Base-by-base conservation (phyloP, 2,888 invertebrate genomes). In the Nipponacmea schrenckii region DNA sequence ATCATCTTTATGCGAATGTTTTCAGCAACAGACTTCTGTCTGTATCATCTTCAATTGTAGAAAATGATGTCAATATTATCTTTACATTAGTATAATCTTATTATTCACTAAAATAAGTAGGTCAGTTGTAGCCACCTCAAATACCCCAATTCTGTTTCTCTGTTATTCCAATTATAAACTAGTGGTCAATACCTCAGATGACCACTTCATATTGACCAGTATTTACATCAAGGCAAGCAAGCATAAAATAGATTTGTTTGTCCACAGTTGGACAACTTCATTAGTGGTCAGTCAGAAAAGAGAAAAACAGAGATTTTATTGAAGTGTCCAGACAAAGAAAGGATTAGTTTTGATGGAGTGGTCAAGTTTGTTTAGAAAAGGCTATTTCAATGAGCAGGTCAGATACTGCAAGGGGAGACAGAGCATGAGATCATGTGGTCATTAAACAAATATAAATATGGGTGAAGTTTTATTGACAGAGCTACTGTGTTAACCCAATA, bases 251-350 rank as follows among this genome's bases (percentile, higher is more conserved):
- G 56, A 24, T 56, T 56, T 56, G 56, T 56, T 56, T 56, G 24
- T 56, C 24, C 56, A 56, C 56, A 56, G 56, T 56, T 24, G 56
- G 56, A 56, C 56, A 56, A 56, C 56, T 56, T 56, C 56, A 56
- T 56, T 56, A 56, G 56, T 56, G 56, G 56, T 20, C 56, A 56
- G 24, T 12, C 56, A 24, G 24, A 56, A 56, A 56, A 24, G 56
- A 56, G 56, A 56, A 56, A 56, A 56, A 56, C 56, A 56, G 56
- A 20, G 56, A 56, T 56, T 56, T 56, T 20, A 56, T 56, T 56
- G 56, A 24, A 24, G 56, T 56, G 56, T 10, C 20, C 20, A 24
- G 12, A 56, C 56, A 56, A 56, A 56, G 56, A 24, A 10, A 15
- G 56, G 56, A 56, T 56, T 56, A 56, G 24, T 56, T 20, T 56